phyloP scores from a whole-genome alignment of 2,888 invertebrate species.

The Petrolisthes manimaculis region DNA sequence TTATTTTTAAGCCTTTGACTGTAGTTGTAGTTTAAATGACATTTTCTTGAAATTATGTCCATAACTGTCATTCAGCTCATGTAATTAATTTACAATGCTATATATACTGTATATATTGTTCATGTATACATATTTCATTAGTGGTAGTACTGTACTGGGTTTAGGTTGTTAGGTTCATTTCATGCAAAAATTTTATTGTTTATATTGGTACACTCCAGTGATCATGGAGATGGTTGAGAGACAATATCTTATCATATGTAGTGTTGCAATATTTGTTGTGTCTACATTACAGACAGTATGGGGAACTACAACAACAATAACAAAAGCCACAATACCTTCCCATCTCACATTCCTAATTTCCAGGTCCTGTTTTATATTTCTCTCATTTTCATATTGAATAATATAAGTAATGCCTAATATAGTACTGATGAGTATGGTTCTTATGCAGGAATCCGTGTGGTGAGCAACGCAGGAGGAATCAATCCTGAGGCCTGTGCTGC shows the following conservation, averaged over 20 bases:
- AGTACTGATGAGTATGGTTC: background rate
- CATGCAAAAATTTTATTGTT: background rate
- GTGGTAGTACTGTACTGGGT: background rate
- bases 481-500: constrained; percentile 72
- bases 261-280: too few relatives aligned
- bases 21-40: too few relatives aligned
- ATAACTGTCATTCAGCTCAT: too few relatives aligned
- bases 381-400: background rate
- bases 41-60: too few relatives aligned
- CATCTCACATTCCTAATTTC: background rate
- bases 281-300: too few relatives aligned
- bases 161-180: background rate
- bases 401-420: background rate
- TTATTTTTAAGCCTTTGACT: too few relatives aligned
- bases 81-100: too few relatives aligned
- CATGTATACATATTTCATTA: background rate
- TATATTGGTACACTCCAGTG: background rate
- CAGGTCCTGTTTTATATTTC: background rate
- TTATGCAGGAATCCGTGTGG: constrained; percentile 70
- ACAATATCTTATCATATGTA: too few relatives aligned
- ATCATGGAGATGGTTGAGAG: background rate
- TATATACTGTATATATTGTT: too few relatives aligned
- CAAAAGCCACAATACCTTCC: background rate
- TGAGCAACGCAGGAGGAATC: constrained; percentile 73
- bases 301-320: too few relatives aligned